Evolutionary conservation across 2,888 invertebrate species (phyloP), one percentile per base, ranked within the genome.

Genomic region (Chaetogeoica ovagalla): DNA sequence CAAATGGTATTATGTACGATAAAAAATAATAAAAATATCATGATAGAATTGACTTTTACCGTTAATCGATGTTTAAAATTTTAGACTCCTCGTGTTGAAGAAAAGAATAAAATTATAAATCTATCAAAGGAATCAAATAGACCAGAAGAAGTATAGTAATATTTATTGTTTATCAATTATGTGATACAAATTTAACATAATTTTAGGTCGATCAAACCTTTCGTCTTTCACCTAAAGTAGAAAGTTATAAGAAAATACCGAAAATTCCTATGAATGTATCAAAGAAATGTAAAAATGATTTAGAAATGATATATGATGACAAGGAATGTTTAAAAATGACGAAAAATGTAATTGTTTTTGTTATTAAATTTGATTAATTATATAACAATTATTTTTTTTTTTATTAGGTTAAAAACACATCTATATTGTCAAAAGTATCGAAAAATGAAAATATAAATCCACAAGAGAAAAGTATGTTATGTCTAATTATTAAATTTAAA

Each of bases 131-230:
- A 39, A 75, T 52, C 39, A 66, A 43, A 57, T 43, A 9, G 57
- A 19, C 21, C 65, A 39, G 39, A 66, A 75, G 74, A 75, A 75
- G 74, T 75, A 71, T 13, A 57, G 21, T 65, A 70, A 69, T n/a
- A 39, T 39, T 65, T 43, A 19, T 17, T 30, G 6, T 39, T 55
- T 57, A 52, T 74, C 21, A 21, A 17, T 65, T 52, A 73, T 55
- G 55, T 9, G 2, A 55, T 65, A 55, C 1, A 52, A 19, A 39
- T 57, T 43, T 1, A 75, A 43, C 19, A 8, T 57, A 66, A 66
- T 66, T 76, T 76, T 52, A 76, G 76, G 57, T 76, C 2, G 69
- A 69, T 76, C 60, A 48, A 69, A 76, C 76, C 30, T 76, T 68
- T 60, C 69, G 60, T 21, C 76, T 69, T 23, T 43, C 73, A n/a